Conservation (phyloP, 1,140 invertebrate genomes). For the Parapsyche elsis region DNA sequence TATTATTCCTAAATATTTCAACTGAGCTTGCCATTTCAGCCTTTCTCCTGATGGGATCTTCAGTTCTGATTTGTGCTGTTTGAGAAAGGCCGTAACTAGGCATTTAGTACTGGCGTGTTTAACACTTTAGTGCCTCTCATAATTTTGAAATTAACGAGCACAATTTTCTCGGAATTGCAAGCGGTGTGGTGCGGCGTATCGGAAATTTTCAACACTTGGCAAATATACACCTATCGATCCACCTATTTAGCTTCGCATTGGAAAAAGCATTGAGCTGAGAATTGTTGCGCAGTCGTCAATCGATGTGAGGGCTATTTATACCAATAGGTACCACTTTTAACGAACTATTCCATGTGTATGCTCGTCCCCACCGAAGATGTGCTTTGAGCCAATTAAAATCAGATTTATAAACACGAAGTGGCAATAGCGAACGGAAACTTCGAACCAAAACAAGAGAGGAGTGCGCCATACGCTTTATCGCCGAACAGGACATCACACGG, state of each 20-base stretch:
- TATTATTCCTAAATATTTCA: too few relatives aligned
- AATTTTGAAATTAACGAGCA: too few relatives aligned
- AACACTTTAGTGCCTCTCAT: too few relatives aligned
- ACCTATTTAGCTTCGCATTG: neutral
- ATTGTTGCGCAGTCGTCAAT: neutral
- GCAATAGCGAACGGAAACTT: neutral
- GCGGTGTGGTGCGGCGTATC: too few relatives aligned
- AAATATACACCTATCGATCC: too few relatives aligned
- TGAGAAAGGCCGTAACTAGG: too few relatives aligned
- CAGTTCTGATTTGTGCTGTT: too few relatives aligned
- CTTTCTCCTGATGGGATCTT: too few relatives aligned
- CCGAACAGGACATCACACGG: slow-evolving; percentile 10
- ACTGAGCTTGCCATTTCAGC: too few relatives aligned
- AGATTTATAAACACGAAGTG: slow-evolving; percentile 32
- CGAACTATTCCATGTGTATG: neutral
- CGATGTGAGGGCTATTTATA: neutral
- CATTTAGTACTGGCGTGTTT: too few relatives aligned
- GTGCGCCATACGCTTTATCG: neutral
- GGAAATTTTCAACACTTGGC: too few relatives aligned
- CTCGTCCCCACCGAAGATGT: neutral
- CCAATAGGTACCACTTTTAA: neutral
- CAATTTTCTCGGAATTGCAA: too few relatives aligned
- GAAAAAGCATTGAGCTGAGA: slow-evolving; percentile 9
- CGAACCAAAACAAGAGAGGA: neutral
- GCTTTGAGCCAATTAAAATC: slow-evolving; percentile 30